Evolutionary conservation across 1,140 invertebrate species (phyloP), one percentile per base, ranked within the genome.

Genomic region (Bathynomus jamesi): DNA sequence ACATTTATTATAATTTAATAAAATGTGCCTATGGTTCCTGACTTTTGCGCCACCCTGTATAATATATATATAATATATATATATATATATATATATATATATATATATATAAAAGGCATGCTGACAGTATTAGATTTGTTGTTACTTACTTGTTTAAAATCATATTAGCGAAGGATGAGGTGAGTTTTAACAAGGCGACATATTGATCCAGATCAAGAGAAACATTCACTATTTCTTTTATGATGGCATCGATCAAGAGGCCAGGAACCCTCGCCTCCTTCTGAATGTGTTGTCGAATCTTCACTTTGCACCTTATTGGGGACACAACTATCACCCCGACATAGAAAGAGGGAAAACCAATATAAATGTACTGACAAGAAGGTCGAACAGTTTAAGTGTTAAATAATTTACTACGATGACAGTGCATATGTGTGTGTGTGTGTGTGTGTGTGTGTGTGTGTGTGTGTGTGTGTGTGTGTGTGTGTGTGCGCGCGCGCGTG

Each of bases 251-350:
- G 4, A 90, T 84, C 60, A 91, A 81, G 70, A 92, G 83, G 67
- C 89, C 87, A 13, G 89, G 88, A n/a, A 90, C 87, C 73, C 89
- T 84, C 0, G 85, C 85, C 76, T 89, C 87, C 31, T 86, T 88
- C 4, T 88, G 88, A 78, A 89, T 88, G 76, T 88, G 91, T 64
- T 92, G 87, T 27, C 91, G 88, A 29, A 92, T 85, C 82, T 91
- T 91, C n/a, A 91, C 87, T 80, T 92, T 91, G 53, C 88, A 87
- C 0, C 89, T 88, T 40, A 91, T 86, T 21, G 90, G 90, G 79
- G 90, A 89, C 31, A 90, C 76, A 74, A 90, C 89, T 90, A 80
- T n/a, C n/a, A n/a, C n/a, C n/a, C n/a, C n/a, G n/a, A n/a, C 61
- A 32, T 8, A 11, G 0, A 5, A 61, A 25, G 60, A 61, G 11